Conservation (phyloP, 2,113 vertebrate genomes). For the Chionodraco myersi region DNA sequence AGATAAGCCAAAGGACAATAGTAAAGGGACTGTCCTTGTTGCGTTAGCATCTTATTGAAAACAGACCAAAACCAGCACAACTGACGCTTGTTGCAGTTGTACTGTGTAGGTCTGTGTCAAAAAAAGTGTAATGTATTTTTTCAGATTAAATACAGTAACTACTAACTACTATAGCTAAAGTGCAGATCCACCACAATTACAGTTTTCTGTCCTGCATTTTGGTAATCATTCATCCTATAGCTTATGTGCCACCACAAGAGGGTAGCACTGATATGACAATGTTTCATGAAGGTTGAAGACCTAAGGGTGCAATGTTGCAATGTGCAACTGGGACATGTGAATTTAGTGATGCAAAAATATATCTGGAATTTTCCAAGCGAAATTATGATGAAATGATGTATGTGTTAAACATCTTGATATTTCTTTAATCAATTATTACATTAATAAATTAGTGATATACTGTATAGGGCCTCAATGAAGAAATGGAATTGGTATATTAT, state of each 20-base stretch:
- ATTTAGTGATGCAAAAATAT: constrained; percentile 2
- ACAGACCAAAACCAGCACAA: background rate
- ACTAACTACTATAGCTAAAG: background rate
- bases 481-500: background rate
- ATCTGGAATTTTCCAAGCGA: background rate
- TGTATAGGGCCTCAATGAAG: background rate
- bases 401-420: background rate
- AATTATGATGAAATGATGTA: background rate
- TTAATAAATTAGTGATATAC: background rate
- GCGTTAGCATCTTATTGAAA: background rate
- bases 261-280: constrained; percentile 60
- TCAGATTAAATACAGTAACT: background rate
- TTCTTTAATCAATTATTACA: background rate
- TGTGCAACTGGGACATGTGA: background rate
- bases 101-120: background rate
- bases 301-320: background rate
- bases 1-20: background rate
- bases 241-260: constrained; percentile 74
- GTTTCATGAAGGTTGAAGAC: background rate
- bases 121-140: background rate
- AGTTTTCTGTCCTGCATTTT: background rate
- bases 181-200: background rate
- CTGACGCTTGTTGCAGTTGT: background rate
- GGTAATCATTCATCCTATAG: background rate
- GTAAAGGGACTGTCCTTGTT: background rate